Evolutionary conservation across 2,797 vertebrate genomes (phyloP), one percentile per base, ranked within the genome.

Genomic region (Gymnodraco acuticeps): DNA sequence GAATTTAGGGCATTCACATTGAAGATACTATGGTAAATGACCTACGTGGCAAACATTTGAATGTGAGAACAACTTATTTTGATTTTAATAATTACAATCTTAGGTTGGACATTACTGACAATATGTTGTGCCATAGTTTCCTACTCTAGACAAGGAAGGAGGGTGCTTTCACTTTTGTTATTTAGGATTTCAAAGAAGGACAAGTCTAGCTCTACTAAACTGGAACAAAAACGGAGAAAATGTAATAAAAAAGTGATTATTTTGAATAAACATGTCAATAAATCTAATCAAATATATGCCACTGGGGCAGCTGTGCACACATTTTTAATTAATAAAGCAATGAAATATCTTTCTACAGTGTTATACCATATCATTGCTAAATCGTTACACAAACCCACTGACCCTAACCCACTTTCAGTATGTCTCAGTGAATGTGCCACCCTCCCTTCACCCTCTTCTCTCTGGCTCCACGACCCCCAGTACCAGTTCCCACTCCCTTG

Each of bases 401-500:
- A 82, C 79, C 84, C 87, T 41, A 80, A 82, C 77, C 89, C 78
- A 82, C 82, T 85, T 82, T 80, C 73, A 66, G 73, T 47, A 50
- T 33, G 51, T 52, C 71, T 83, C 73, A 59, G 69, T 74, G 73
- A 78, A 84, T 66, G 76, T 54, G 45, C 80, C 81, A 70, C 73
- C 58, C 80, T 72, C 73, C 74, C 78, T 85, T 86, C 56, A 47
- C 60, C 65, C 63, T 56, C 50, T 70, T 76, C 38, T 68, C 72
- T 55, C 56, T 16, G 58, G 64, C 80, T 77, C 47, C 61, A 52
- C 78, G 81, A 82, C 74, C 82, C 73, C 60, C 60, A 16, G 33
- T 10, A 64, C 51, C 54, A 38, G 54, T 64, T 86, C 81, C 81
- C 77, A 63, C 81, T 54, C 11, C 51, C 53, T 54, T 27, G n/a